Percentiles rank a stretch among this genome's conserved stretches.
These are phyloP conservation scores for Ploceus nigricollis DNA, from an alignment of 2,113 vertebrate species.

Conservation along the genomic window DNA sequence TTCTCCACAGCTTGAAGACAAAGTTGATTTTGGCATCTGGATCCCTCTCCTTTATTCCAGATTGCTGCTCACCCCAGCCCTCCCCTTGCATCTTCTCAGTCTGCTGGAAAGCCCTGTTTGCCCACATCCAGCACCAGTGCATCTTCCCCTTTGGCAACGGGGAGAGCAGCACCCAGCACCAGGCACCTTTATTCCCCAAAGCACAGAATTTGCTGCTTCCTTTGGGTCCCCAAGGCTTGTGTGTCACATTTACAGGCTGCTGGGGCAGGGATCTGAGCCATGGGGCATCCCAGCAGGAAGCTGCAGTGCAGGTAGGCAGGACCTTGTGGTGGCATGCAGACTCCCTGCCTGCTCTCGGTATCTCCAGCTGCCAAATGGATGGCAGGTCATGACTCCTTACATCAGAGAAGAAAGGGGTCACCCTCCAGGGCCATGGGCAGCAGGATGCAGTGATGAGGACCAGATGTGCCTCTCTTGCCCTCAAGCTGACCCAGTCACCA, in stretches of 20 bases:
- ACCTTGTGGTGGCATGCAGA: not conserved
- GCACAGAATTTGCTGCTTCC: not conserved
- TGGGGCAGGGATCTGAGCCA: not conserved
- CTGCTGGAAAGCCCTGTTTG: not conserved
- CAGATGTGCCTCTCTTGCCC: not conserved
- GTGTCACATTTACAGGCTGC: not conserved
- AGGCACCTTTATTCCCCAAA: not conserved
- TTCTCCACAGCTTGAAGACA: not conserved
- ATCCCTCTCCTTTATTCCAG: slow-evolving; percentile 10
- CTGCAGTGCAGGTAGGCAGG: not conserved
- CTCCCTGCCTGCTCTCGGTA: not conserved
- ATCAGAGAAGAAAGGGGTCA: not conserved
- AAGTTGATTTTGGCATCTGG: slow-evolving; percentile 50
- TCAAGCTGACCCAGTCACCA: not conserved
- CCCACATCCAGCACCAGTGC: fast-evolving
- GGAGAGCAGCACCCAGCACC: not conserved
- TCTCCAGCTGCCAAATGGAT: not conserved
- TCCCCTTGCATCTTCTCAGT: not conserved
- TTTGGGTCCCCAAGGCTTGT: fast-evolving
- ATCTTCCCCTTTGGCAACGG: fast-evolving
- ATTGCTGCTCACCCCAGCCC: not conserved
- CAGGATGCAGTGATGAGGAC: not conserved
- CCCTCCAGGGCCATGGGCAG: not conserved
- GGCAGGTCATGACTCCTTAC: not conserved
- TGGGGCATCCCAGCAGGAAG: not conserved